These are phyloP conservation scores for Aphelenchoides fujianensis DNA, from an alignment of 1,140 invertebrate genomes.

Conservation along the genomic window DNA sequence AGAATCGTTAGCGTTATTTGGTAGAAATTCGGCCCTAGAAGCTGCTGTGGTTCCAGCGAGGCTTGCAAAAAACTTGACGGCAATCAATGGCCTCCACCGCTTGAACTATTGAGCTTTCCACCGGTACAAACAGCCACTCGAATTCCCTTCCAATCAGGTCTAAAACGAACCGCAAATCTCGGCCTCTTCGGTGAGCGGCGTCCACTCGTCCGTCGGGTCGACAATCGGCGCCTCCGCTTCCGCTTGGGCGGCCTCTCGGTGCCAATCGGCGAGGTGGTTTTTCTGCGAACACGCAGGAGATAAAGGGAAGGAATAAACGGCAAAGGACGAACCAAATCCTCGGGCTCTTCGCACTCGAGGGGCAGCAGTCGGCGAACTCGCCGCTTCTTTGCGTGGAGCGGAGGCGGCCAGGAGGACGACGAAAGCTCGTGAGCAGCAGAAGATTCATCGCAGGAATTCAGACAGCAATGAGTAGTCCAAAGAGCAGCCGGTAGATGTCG, in stretches of 20 bases:
- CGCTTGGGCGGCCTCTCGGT: neutral
- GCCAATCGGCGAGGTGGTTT: neutral
- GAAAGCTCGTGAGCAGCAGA: neutral
- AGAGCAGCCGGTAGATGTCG: too few relatives aligned
- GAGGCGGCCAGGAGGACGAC: neutral
- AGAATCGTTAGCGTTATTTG: too few relatives aligned
- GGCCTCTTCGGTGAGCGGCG: constrained; percentile 2
- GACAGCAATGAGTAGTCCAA: too few relatives aligned
- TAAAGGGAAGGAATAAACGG: too few relatives aligned
- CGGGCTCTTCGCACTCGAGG: neutral
- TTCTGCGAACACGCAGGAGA: neutral
- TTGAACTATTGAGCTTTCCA: too few relatives aligned
- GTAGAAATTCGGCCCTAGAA: too few relatives aligned
- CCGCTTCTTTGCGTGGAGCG: neutral
- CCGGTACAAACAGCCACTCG: too few relatives aligned
- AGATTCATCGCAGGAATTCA: neutral
- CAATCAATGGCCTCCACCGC: too few relatives aligned
- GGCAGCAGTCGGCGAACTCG: neutral
- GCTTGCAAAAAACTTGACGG: too few relatives aligned
- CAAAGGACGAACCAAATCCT: neutral
- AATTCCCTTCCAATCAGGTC: too few relatives aligned
- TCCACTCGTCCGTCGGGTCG: constrained; percentile 5
- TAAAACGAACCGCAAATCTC: constrained; percentile 11
- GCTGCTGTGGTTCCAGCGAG: too few relatives aligned
- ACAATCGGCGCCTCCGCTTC: neutral